Base-by-base conservation (phyloP, 2,888 invertebrate genomes). In the Proisotoma minuta region DNA sequence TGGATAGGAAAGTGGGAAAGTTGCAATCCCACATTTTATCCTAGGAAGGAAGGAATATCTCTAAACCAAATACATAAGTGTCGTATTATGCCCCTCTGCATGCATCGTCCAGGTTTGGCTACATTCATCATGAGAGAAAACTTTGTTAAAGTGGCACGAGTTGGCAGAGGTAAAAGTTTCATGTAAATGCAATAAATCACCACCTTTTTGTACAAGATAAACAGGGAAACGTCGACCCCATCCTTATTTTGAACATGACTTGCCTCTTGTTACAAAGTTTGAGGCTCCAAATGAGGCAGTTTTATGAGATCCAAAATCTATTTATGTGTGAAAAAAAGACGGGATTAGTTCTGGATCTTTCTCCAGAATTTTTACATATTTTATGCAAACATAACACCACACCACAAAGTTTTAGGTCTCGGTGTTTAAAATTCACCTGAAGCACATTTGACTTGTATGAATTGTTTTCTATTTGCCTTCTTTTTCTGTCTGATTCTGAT, bases 161-260 rank as follows among this genome's bases (percentile, higher is more conserved):
- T 39, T 54, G 53, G 53, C 53, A 54, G 53, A 54, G 53, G 53
- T 54, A 54, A 54, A 54, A 54, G 39, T 54, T 54, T 54, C 53
- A 54, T 54, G 53, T 54, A 54, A 54, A 54, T 54, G 53, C 39
- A 54, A 54, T 54, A 54, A 54, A 54, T 54, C 53, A 54, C 53
- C 53, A 86, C 87, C 81, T 88, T 88, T 78, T 86, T 89, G 67
- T 85, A 84, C 60, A 91, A 85, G 68, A 97, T 87, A 78, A 95
- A 98, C 95, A 98, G 96, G 20, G 97, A 97, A 74, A 98, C 85
- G 80, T 87, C 87, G 20, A 92, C 93, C 74, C 89, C 91, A 79
- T 98, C 97, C 79, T 90, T 93, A 29, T 54, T 79, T 94, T 93
- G 2, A 83, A 29, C 53, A 54, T 54, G 34, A 54, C 53, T 54